Conservation (phyloP, 2,113 vertebrate species). For the Brienomyrus longianalis region DNA sequence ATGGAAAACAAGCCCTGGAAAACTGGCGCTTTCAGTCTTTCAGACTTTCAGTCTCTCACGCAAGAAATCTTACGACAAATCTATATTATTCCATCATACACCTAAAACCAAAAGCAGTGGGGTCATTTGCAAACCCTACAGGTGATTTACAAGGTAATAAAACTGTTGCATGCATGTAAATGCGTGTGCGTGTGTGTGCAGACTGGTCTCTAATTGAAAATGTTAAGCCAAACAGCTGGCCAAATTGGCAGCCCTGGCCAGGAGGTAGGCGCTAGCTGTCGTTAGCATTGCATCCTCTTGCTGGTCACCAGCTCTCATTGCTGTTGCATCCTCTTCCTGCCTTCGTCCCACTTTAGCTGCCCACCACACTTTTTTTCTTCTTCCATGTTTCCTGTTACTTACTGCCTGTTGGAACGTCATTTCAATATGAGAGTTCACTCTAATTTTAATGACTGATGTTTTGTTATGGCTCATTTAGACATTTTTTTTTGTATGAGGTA, state of each 20-base stretch:
- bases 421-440: not conserved
- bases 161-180: not conserved
- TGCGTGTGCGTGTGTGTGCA: not conserved
- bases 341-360: slow-evolving; percentile 32
- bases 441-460: not conserved
- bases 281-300: not conserved
- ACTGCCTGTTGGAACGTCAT: not conserved
- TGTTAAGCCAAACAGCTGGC: not conserved
- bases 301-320: not conserved
- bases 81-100: not conserved
- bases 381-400: slow-evolving; percentile 43
- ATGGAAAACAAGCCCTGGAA: too few species aligned
- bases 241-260: not conserved
- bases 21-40: not conserved
- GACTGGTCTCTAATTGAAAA: not conserved
- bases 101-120: not conserved
- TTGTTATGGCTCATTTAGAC: not conserved
- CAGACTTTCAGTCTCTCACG: not conserved
- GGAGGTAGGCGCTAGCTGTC: not conserved
- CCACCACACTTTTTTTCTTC: not conserved
- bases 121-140: not conserved
- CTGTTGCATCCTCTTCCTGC: slow-evolving; percentile 53
- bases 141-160: not conserved
- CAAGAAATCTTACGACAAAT: not conserved
- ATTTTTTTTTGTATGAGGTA: not conserved